Percentiles rank a stretch among this genome's conserved stretches.
These are phyloP conservation scores for Pyrrhura leucotis DNA, from an alignment of 2,797 vertebrate genomes.

Conservation along the genomic window DNA sequence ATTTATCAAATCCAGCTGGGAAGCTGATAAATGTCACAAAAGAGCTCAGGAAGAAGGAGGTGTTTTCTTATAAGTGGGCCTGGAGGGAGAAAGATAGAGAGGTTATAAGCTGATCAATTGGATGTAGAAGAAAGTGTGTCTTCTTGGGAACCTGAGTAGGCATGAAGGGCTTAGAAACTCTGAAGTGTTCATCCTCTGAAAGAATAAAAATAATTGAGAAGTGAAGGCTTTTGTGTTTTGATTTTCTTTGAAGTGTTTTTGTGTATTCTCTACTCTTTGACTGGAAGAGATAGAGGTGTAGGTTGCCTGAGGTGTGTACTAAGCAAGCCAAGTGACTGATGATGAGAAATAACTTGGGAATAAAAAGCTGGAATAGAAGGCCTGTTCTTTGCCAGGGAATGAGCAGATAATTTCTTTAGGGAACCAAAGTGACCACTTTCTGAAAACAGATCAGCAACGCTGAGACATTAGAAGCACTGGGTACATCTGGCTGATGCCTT, in stretches of 20 bases:
- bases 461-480: background rate
- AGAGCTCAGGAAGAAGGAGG: background rate
- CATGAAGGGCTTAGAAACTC: background rate
- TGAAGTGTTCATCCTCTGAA: background rate
- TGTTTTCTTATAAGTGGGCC: background rate
- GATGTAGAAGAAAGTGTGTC: background rate
- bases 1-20: background rate
- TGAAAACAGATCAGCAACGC: background rate
- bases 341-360: background rate
- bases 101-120: background rate
- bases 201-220: background rate
- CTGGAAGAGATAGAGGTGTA: background rate
- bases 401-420: background rate
- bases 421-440: background rate
- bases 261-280: background rate
- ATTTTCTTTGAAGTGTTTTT: background rate
- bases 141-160: background rate
- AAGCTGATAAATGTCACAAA: background rate
- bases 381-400: background rate
- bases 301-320: background rate
- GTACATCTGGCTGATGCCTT: background rate
- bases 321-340: background rate
- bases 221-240: background rate
- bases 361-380: background rate
- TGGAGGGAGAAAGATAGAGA: rapidly evolving